Conservation (phyloP, 2,113 vertebrate species). For the Arothron firmamentum region DNA sequence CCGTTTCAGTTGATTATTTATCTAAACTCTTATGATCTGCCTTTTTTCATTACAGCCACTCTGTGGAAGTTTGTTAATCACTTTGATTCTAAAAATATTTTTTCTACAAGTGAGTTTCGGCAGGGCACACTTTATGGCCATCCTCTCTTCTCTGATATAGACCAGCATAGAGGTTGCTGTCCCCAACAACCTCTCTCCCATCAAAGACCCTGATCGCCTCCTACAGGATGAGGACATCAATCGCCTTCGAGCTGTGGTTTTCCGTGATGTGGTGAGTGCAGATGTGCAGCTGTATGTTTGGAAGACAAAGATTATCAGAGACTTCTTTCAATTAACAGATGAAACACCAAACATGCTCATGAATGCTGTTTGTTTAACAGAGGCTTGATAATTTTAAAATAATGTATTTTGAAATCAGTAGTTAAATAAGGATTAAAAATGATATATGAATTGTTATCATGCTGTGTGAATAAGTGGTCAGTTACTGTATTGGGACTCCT, state of each 20-base stretch:
- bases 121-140: slow-evolving; percentile 31
- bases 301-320: not conserved
- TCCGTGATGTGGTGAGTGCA: slow-evolving; percentile 90
- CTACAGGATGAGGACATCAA: slow-evolving; percentile 97
- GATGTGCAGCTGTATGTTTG: not conserved
- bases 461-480: not conserved
- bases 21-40: too few species aligned
- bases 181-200: slow-evolving; percentile 86
- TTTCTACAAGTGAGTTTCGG: not conserved
- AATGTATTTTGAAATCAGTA: not conserved
- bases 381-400: not conserved
- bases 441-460: not conserved
- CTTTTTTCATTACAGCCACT: too few species aligned
- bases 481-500: slow-evolving; percentile 13
- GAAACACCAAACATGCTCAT: not conserved
- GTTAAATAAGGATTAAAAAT: not conserved
- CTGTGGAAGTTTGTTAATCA: too few species aligned
- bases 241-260: slow-evolving; percentile 92
- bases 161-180: slow-evolving; percentile 81
- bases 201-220: slow-evolving; percentile 92
- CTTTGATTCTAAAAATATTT: not conserved
- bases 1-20: too few species aligned
- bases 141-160: slow-evolving; percentile 68
- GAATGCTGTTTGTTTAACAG: not conserved
- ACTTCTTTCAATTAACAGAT: slow-evolving; percentile 4